Conservation (phyloP, 2,797 vertebrate genomes). For the Merluccius polli region DNA sequence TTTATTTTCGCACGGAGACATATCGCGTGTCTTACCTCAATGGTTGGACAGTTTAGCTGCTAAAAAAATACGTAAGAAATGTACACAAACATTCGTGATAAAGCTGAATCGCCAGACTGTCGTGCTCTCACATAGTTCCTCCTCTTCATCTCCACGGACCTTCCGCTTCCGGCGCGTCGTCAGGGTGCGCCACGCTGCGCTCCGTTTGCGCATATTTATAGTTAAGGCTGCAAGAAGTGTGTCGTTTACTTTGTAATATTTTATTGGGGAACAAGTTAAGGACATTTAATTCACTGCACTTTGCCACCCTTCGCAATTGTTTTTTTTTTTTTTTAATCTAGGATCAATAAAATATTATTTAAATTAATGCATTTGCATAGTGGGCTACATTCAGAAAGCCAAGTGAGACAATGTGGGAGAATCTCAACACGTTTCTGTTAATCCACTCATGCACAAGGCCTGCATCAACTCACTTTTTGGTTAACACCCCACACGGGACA, state of each 20-base stretch:
- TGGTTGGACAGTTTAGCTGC: not conserved
- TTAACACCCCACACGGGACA: not conserved
- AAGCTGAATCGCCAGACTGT: constrained; percentile 10
- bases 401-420: not conserved
- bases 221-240: not conserved
- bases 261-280: not conserved
- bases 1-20: not conserved
- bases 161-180: constrained; percentile 61
- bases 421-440: not conserved
- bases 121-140: constrained; percentile 53
- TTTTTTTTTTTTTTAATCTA: not conserved
- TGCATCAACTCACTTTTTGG: not conserved
- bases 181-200: constrained; percentile 26
- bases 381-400: constrained; percentile 3
- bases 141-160: constrained; percentile 9
- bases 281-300: not conserved
- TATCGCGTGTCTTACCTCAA: constrained; percentile 2
- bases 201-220: constrained; percentile 39
- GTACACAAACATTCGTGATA: not conserved
- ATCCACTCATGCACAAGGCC: not conserved
- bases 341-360: not conserved
- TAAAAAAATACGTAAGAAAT: not conserved
- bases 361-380: not conserved
- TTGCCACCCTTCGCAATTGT: not conserved
- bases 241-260: not conserved